Conservation (phyloP, 1,140 invertebrate genomes). For the Tetranychus cinnabarinus region DNA sequence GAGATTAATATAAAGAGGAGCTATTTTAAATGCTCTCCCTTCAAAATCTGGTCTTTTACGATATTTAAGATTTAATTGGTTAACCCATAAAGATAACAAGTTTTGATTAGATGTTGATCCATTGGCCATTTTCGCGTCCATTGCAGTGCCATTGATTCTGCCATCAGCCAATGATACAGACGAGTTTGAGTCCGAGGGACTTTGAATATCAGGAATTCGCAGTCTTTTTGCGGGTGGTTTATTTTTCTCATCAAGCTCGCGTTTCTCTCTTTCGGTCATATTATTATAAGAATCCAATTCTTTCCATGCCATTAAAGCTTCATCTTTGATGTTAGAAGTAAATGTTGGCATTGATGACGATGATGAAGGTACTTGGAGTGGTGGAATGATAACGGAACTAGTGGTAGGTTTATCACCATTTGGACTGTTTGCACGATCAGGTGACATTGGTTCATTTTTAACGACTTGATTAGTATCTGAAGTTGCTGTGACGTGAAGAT, state of each 20-base stretch:
- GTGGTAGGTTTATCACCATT: neutral
- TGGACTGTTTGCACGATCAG: neutral
- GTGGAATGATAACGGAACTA: neutral
- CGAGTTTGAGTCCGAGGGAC: neutral
- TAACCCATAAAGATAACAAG: neutral
- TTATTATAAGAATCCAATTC: constrained; percentile 3
- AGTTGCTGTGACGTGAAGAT: constrained; percentile 29
- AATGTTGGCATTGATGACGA: neutral
- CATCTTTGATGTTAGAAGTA: neutral
- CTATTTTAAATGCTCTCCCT: neutral
- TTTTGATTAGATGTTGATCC: neutral
- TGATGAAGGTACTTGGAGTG: neutral
- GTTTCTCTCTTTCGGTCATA: constrained; percentile 3
- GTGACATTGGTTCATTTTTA: neutral
- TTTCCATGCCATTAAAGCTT: neutral
- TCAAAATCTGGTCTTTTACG: neutral
- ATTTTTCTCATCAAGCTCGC: neutral
- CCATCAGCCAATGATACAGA: neutral
- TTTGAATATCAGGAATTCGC: neutral
- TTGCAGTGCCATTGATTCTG: neutral
- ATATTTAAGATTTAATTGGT: neutral
- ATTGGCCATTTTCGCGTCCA: neutral
- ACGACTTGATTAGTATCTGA: neutral
- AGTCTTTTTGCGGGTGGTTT: neutral
- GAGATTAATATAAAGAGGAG: neutral